Evolutionary conservation across 2,797 vertebrate species (phyloP).

Genomic region (Novumbra hubbsi): DNA sequence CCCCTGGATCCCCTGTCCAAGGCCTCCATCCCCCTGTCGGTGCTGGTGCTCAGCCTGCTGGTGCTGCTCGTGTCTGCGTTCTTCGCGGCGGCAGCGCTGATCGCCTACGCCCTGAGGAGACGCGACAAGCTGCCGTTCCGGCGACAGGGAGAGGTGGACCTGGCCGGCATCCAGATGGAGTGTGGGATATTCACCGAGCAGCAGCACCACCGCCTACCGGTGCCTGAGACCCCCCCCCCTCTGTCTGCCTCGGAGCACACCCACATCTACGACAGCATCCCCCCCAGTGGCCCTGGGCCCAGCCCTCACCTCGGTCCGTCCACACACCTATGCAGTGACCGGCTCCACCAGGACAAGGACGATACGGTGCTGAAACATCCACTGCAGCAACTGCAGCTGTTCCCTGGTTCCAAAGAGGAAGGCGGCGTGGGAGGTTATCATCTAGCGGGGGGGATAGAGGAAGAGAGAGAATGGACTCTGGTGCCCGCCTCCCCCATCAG

Average conservation of each 20-base stretch:
- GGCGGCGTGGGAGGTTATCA: conserved; percentile 80
- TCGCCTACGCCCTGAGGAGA: conserved; percentile 87
- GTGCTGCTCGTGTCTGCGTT: conserved; percentile 92
- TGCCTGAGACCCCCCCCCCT: conserved; percentile 84
- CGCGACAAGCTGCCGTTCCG: conserved; percentile 91
- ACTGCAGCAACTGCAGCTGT: conserved; percentile 42
- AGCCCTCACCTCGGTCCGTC: conserved; percentile 50
- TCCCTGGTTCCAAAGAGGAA: conserved; percentile 79
- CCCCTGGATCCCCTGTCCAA: conserved; percentile 67
- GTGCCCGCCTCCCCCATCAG: conserved; percentile 87
- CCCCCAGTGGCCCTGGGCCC: conserved; percentile 38
- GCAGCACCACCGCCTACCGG: conserved; percentile 66
- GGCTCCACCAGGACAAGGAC: conserved; percentile 88
- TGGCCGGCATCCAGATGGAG: conserved; percentile 91
- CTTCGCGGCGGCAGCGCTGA: conserved; percentile 89
- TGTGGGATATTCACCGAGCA: conserved; percentile 89
- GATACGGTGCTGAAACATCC: conserved; percentile 51
- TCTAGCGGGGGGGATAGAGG: conserved; percentile 86
- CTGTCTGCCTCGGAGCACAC: conserved; percentile 65
- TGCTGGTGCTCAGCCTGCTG: conserved; percentile 91
- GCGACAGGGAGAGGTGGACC: conserved; percentile 86
- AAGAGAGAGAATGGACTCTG: conserved; percentile 90
- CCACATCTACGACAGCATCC: conserved; percentile 93
- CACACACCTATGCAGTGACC: conserved; percentile 86
- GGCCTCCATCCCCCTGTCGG: conserved; percentile 90